phyloP scores from a whole-genome alignment of 2,113 vertebrate genomes.

The Embiotoca jacksoni region DNA sequence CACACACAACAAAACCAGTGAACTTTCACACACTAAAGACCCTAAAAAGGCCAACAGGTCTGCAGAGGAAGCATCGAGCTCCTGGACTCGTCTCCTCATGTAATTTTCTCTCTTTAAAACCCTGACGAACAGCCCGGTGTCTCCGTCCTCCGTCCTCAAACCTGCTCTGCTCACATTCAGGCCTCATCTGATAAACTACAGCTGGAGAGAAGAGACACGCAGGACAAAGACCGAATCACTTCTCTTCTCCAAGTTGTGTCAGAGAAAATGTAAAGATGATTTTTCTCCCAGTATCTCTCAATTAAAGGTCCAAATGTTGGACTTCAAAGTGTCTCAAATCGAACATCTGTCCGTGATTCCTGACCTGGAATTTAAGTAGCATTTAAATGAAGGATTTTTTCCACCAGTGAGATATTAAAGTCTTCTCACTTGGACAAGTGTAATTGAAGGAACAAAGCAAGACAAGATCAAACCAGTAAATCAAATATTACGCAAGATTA shows the following conservation, averaged over 20 bases:
- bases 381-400: background rate
- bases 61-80: background rate
- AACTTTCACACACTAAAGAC: constrained; percentile 14
- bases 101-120: background rate
- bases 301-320: too few species aligned
- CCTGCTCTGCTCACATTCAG: constrained; percentile 17
- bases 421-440: background rate
- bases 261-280: background rate
- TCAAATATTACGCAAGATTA: background rate
- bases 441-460: background rate
- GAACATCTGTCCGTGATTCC: background rate
- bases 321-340: too few species aligned
- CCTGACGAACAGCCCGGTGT: constrained; percentile 1
- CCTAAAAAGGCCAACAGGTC: constrained; percentile 60
- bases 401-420: background rate
- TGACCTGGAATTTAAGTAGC: fast-evolving
- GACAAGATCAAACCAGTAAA: background rate
- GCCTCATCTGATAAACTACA: constrained; percentile 6
- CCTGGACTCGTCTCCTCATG: background rate
- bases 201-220: background rate
- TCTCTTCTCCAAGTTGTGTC: background rate
- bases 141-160: background rate
- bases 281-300: background rate
- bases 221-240: fast-evolving
- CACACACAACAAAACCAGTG: background rate